Percentiles rank a stretch among this genome's conserved stretches.
Conservation (phyloP, 1,140 invertebrate species). For the Aphelenchoides fujianensis region DNA sequence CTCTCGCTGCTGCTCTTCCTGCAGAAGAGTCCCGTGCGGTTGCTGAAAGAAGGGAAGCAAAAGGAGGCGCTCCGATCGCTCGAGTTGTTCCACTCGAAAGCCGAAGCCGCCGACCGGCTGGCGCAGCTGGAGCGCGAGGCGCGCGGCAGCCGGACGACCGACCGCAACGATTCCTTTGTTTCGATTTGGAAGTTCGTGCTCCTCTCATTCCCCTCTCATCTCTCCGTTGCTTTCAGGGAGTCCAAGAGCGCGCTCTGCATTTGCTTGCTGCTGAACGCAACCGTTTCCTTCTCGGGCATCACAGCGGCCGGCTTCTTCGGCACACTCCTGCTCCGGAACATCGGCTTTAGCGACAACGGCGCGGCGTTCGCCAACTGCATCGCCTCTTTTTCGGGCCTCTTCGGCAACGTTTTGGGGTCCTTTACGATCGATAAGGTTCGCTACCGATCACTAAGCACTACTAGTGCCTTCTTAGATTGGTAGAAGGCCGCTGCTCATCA, state of each 20-base stretch:
- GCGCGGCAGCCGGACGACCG: neutral
- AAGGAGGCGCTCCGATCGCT: slow-evolving; percentile 32
- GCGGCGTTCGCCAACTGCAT: slow-evolving; percentile 40
- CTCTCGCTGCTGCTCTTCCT: slow-evolving; percentile 20
- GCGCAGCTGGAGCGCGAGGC: slow-evolving; percentile 12
- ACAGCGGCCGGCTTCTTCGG: slow-evolving; percentile 23
- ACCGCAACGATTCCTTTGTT: neutral
- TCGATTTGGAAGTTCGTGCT: neutral
- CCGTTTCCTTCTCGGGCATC: slow-evolving; percentile 39
- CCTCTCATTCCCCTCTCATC: neutral
- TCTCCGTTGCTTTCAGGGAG: slow-evolving; percentile 25
- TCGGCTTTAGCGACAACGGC: slow-evolving; percentile 33
- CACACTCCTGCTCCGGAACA: slow-evolving; percentile 30
- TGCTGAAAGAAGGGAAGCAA: slow-evolving; percentile 22
- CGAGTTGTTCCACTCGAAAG: slow-evolving; percentile 31
- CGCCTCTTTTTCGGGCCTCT: slow-evolving; percentile 38
- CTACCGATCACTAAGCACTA: neutral
- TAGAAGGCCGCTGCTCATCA: slow-evolving; percentile 30
- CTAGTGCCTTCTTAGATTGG: slow-evolving; percentile 32
- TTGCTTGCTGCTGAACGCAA: slow-evolving; percentile 33
- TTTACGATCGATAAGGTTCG: slow-evolving; percentile 40
- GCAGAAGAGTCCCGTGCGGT: slow-evolving; percentile 28
- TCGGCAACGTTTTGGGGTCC: slow-evolving; percentile 38
- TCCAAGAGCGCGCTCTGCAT: slow-evolving; percentile 35
- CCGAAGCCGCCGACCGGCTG: slow-evolving; percentile 17